Base-by-base conservation (phyloP, 2,113 vertebrate genomes). In the Suricata suricatta region DNA sequence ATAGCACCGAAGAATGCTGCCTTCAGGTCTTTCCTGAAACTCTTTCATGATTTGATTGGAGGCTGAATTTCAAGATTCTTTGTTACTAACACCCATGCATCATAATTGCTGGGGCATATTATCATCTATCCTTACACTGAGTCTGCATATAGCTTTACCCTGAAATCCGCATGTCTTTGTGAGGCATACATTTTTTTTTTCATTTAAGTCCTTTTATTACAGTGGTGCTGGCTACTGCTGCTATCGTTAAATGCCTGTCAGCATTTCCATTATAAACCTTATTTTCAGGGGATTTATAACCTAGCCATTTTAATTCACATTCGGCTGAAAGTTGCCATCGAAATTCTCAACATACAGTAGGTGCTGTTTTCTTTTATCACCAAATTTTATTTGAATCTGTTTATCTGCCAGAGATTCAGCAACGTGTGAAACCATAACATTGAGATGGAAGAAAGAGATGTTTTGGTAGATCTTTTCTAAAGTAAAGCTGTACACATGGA, bases 231-330 rank as follows among this genome's bases (percentile, higher is more conserved):
- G 95, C 95, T 98, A 98, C 92, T 98, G 96, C 92, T 96, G 89
- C 77, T 98, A 83, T 98, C 68, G 0, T 98, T 98, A 96, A 98
- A 98, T 96, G 96, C 97, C 98, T 98, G 98, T 98, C 97, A 98
- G 94, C 84, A 98, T 98, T 98, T 99, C 98, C 97, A 98, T 98
- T 98, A 95, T 94, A 98, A 98, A 98, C 86, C 86, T 98, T 98
- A 97, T 98, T 98, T 99, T 98, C 97, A 97, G 97, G 93, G 96
- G 96, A 98, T 98, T 98, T 99, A 97, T 98, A 98, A 96, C 96
- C 92, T 96, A 97, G 94, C 79, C 96, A 74, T 98, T 98, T 98
- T 98, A 97, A 89, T 98, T 98, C 93, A 97, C 71, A 14, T 93
- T 98, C 95, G 8, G 95, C 96, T 96, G 71, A 93, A 98, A 97